phyloP scores from a whole-genome alignment of 2,113 vertebrate genomes.

The Amblyopsis rosae region DNA sequence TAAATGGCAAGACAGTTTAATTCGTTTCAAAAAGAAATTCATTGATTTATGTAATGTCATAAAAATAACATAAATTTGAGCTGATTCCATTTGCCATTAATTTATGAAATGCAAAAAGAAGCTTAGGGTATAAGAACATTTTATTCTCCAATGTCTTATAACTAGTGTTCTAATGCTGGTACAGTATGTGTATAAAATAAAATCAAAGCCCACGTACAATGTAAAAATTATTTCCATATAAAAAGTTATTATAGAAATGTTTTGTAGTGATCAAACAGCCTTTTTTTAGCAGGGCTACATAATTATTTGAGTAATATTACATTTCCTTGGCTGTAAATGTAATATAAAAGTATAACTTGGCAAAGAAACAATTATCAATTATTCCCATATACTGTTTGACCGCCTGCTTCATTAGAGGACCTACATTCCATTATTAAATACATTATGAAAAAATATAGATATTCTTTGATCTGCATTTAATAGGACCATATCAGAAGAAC shows the following conservation, averaged over 20 bases:
- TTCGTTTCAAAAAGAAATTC: too few species aligned
- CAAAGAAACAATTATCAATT: constrained; percentile 3
- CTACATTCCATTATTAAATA: not conserved
- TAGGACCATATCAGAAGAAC: too few species aligned
- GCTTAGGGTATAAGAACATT: not conserved
- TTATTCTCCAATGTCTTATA: not conserved
- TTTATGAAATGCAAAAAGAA: not conserved
- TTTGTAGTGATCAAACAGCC: constrained; percentile 24
- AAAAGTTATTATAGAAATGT: constrained; percentile 21
- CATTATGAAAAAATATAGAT: not conserved
- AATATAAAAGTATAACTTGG: not conserved
- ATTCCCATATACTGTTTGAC: not conserved
- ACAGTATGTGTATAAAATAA: not conserved
- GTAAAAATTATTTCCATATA: constrained; percentile 56
- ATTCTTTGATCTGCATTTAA: not conserved
- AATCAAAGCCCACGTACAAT: not conserved
- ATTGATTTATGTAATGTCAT: too few species aligned
- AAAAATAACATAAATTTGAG: too few species aligned
- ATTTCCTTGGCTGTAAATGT: constrained; percentile 29
- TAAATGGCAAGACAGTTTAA: too few species aligned
- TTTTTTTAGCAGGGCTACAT: constrained; percentile 21
- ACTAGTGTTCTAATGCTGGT: not conserved
- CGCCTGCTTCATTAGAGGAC: not conserved
- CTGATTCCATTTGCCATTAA: not conserved
- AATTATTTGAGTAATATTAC: constrained; percentile 20